phyloP scores from a whole-genome alignment of 1,140 invertebrate species.

The Cotesia glomerata region DNA sequence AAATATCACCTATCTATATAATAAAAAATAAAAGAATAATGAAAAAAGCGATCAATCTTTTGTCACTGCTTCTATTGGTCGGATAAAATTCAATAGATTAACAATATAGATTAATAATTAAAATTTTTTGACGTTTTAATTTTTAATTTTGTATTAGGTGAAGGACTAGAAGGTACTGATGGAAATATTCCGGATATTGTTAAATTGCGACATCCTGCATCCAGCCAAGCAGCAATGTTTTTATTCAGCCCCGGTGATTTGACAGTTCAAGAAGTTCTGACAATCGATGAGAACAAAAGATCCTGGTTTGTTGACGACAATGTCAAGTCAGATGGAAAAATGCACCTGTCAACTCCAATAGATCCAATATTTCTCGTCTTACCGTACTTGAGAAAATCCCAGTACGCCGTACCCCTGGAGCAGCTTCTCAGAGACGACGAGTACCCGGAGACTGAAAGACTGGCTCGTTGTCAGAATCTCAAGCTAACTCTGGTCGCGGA shows the following conservation, averaged over 20 bases:
- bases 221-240: slow-evolving; percentile 68
- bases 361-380: slow-evolving; percentile 74
- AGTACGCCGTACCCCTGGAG: slow-evolving; percentile 72
- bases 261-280: slow-evolving; percentile 71
- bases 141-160: slow-evolving; percentile 46
- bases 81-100: neutral
- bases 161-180: slow-evolving; percentile 62
- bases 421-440: slow-evolving; percentile 71
- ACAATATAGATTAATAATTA: slow-evolving; percentile 9
- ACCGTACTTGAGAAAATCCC: slow-evolving; percentile 63
- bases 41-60: slow-evolving; percentile 24
- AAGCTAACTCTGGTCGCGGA: slow-evolving; percentile 68
- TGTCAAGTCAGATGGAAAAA: slow-evolving; percentile 77
- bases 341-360: slow-evolving; percentile 73
- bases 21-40: slow-evolving; percentile 18
- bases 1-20: no score
- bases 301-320: slow-evolving; percentile 76
- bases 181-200: slow-evolving; percentile 74
- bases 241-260: slow-evolving; percentile 67
- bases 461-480: slow-evolving; percentile 64
- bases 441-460: slow-evolving; percentile 66
- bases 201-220: slow-evolving; percentile 72
- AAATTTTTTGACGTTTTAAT: neutral
- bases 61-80: neutral
- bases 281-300: slow-evolving; percentile 71